Evolutionary conservation across 2,113 vertebrate genomes (phyloP).

Genomic region (Sylvietta virens): DNA sequence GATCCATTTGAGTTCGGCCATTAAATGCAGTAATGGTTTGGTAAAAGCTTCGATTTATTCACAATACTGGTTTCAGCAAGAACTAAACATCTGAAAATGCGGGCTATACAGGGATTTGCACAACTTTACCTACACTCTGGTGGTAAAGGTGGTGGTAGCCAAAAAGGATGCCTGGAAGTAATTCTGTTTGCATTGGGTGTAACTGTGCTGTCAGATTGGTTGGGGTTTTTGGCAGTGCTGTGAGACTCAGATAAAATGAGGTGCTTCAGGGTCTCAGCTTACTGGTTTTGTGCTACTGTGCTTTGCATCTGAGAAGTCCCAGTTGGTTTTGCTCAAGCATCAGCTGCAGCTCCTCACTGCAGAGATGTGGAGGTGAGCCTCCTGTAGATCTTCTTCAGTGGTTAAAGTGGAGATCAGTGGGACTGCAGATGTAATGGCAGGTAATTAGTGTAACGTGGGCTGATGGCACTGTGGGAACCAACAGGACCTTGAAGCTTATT

Average conservation of each 20-base stretch:
- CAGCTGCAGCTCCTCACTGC: not conserved
- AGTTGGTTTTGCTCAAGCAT: not conserved
- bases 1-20: not conserved
- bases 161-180: not conserved
- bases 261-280: not conserved
- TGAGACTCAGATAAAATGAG: not conserved
- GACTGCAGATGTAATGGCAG: not conserved
- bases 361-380: not conserved
- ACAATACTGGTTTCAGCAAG: not conserved
- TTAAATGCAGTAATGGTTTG: not conserved
- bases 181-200: not conserved
- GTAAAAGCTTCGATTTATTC: not conserved
- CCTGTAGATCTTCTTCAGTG: not conserved
- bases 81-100: not conserved
- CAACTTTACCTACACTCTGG: not conserved
- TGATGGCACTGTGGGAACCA: not conserved
- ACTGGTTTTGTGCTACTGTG: not conserved
- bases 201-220: not conserved
- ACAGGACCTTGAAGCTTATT: not conserved
- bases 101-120: accelerated
- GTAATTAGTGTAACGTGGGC: not conserved
- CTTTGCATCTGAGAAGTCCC: not conserved
- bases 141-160: not conserved
- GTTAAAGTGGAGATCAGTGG: not conserved
- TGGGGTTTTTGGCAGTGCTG: not conserved